Percentiles rank a stretch among this genome's conserved stretches.
These are phyloP conservation scores for Eciton burchellii DNA, from an alignment of 1,140 invertebrate species.

Conservation along the genomic window DNA sequence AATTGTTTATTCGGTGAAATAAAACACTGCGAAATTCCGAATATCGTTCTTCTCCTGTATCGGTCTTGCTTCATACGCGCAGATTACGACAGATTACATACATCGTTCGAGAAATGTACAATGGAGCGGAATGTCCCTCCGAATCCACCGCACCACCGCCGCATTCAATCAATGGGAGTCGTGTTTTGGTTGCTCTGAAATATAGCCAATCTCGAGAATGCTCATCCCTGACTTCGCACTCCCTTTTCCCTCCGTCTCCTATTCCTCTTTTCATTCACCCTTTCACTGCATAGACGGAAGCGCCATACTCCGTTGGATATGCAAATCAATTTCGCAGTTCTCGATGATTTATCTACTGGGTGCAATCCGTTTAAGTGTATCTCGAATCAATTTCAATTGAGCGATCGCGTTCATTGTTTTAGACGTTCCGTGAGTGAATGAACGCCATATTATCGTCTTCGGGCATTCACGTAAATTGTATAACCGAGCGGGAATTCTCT, in stretches of 20 bases:
- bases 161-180: conserved; percentile 59
- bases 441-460: conserved; percentile 1
- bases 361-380: conserved; percentile 86
- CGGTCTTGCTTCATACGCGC: neutral
- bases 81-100: neutral
- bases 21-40: too few species aligned
- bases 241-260: neutral
- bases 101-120: neutral
- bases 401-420: conserved; percentile 46
- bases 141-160: conserved; percentile 15
- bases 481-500: neutral
- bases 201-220: conserved; percentile 83
- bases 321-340: conserved; percentile 84
- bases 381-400: conserved; percentile 82
- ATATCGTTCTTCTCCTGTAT: neutral
- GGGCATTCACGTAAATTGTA: conserved; percentile 20
- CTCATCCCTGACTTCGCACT: conserved; percentile 81
- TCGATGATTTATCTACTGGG: conserved; percentile 82
- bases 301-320: conserved; percentile 75
- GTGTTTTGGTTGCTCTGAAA: conserved; percentile 72
- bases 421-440: neutral
- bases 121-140: conserved; percentile 18
- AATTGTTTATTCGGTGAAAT: too few species aligned
- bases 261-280: conserved; percentile 25
- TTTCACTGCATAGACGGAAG: conserved; percentile 40